These are phyloP conservation scores for Montipora foliosa DNA, from an alignment of 64 coral and sea anemone species.

Conservation along the genomic window DNA sequence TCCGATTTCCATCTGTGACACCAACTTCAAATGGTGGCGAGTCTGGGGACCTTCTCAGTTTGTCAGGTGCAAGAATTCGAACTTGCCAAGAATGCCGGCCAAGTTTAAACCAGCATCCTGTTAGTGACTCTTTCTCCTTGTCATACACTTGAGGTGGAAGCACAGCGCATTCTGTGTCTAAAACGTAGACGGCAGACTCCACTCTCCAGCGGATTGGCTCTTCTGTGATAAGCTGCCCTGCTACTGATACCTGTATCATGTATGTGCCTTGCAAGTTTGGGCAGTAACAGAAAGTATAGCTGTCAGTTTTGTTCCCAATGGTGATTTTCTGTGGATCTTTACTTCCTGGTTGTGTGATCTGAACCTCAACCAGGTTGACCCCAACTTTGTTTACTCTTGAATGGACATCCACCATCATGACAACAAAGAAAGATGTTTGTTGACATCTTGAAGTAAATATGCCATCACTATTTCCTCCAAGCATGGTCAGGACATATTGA, in stretches of 20 bases:
- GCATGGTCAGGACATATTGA: constrained; percentile 41
- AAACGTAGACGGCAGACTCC: constrained; percentile 6
- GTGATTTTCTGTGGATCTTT: neutral
- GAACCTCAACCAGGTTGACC: neutral
- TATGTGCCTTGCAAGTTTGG: constrained; percentile 4
- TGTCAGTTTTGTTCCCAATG: constrained; percentile 1
- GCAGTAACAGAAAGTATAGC: constrained; percentile 27
- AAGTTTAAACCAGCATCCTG: constrained; percentile 35
- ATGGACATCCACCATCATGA: neutral
- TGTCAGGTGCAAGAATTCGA: constrained; percentile 31
- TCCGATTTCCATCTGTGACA: constrained; percentile 35
- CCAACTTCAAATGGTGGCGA: constrained; percentile 9
- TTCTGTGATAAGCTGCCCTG: neutral
- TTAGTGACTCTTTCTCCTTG: constrained; percentile 15
- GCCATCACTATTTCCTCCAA: constrained; percentile 5
- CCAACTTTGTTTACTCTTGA: constrained; percentile 19
- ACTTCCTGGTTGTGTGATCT: neutral
- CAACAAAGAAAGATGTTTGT: constrained; percentile 20
- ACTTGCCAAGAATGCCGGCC: constrained; percentile 47
- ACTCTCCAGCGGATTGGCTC: constrained; percentile 36
- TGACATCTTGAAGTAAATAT: constrained; percentile 40
- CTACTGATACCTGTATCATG: constrained; percentile 11
- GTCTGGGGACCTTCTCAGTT: constrained; percentile 1
- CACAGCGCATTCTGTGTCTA: constrained; percentile 17
- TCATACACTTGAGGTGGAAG: constrained; percentile 18